These are phyloP conservation scores for Eurystomus glaucurus DNA, from an alignment of 2,797 vertebrate genomes.

Conservation along the genomic window DNA sequence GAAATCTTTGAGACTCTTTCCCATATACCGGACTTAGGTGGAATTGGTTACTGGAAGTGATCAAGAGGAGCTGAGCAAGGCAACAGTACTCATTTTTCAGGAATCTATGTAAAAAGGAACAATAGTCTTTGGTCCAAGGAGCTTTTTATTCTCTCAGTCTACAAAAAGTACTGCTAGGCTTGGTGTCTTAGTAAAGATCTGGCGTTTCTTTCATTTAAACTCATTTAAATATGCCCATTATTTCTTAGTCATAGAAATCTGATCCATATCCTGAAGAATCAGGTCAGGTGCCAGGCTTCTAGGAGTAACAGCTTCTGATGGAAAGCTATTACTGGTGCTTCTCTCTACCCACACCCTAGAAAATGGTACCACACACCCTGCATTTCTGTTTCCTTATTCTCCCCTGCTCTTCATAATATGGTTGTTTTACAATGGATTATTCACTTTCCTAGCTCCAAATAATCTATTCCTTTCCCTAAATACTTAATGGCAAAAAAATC, in stretches of 20 bases:
- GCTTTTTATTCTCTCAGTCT: slow-evolving; percentile 51
- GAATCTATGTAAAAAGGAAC: slow-evolving; percentile 20
- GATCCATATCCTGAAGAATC: slow-evolving; percentile 53
- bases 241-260: slow-evolving; percentile 55
- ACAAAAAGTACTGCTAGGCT: slow-evolving; percentile 27
- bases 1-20: slow-evolving; percentile 23
- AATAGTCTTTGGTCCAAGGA: slow-evolving; percentile 41
- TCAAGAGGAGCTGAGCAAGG: slow-evolving; percentile 46
- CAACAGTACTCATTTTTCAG: slow-evolving; percentile 31
- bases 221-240: slow-evolving; percentile 64
- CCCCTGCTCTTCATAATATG: not conserved
- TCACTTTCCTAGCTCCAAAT: not conserved
- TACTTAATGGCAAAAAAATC: not conserved
- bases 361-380: not conserved
- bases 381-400: slow-evolving; percentile 1
- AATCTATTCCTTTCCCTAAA: not conserved
- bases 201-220: slow-evolving; percentile 58
- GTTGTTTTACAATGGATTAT: not conserved
- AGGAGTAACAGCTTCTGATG: slow-evolving; percentile 38
- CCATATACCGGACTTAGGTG: not conserved
- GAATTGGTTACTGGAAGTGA: slow-evolving; percentile 47
- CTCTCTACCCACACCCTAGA: slow-evolving; percentile 7
- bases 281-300: slow-evolving; percentile 52
- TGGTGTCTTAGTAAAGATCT: slow-evolving; percentile 17
- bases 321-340: slow-evolving; percentile 33